A percentile compares a stretch with the other conserved stretches of the same genome.
Conservation (phyloP, 1,140 invertebrate genomes). For the Diuraphis noxia region DNA sequence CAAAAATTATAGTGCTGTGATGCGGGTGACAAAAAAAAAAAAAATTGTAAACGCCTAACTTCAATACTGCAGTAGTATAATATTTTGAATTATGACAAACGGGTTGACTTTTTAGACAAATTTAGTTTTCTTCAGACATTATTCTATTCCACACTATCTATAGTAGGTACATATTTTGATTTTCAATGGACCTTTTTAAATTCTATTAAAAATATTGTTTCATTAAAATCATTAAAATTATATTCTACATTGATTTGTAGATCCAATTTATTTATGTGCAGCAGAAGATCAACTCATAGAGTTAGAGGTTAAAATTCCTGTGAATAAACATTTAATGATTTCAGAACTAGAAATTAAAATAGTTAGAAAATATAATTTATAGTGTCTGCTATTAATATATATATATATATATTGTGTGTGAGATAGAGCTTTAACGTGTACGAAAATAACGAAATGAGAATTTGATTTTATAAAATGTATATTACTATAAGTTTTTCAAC, state of each 20-base stretch:
- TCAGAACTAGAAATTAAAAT: background rate
- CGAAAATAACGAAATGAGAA: background rate
- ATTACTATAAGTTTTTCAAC: background rate
- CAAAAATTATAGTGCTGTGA: background rate
- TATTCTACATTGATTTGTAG: no score
- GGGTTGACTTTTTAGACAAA: background rate
- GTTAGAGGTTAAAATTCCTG: background rate
- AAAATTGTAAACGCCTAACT: background rate
- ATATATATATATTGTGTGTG: no score
- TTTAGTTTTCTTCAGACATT: background rate
- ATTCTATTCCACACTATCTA: background rate
- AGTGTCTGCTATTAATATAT: background rate
- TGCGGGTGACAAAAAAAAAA: background rate
- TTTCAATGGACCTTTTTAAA: background rate
- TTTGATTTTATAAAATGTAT: background rate
- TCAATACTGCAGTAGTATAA: background rate
- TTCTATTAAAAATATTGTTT: background rate
- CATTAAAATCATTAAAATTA: no score
- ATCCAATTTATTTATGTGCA: no score
- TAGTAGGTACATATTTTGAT: background rate
- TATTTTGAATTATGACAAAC: background rate
- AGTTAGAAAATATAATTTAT: background rate
- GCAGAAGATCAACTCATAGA: background rate
- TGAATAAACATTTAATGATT: background rate
- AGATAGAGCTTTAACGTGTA: no score